Evolutionary conservation across 2,113 vertebrate genomes (phyloP), one percentile per base, ranked within the genome.

Genomic region (Oenanthe melanoleuca): DNA sequence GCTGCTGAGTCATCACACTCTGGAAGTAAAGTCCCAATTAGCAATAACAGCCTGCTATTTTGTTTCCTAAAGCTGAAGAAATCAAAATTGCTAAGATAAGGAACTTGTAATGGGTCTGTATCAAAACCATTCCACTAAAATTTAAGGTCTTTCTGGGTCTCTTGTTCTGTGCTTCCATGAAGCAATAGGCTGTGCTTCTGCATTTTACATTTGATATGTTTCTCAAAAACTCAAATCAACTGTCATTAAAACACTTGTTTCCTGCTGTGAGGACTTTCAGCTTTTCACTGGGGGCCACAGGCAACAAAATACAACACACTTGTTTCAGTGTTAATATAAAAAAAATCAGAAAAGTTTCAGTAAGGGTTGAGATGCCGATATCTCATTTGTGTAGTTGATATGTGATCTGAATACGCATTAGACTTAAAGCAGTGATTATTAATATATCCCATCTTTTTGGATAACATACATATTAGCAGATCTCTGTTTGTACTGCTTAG

Each of bases 321-420:
- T 49, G 8, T 77, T 82, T 88, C 78, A 34, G 2, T 82, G 47
- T 29, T 71, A n/a, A 67, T 55, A 49, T 47, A 66, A 37, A 67
- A 53, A 37, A 23, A 16, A 2, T 2, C 44, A 23, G 31, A 6
- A 11, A 56, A 33, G 28, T 78, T 67, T 86, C 33, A 63, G 10
- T 63, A 50, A 84, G n/a, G 33, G 66, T 49, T 85, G 29, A 90
- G 38, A 61, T 52, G 49, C 9, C 47, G 55, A 42, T 82, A 66
- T 80, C 73, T 91, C 71, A 63, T 92, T 95, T 91, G 70, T 40
- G 29, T 81, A 79, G 65, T 31, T 63, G 33, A 33, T 90, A 70
- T 37, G 50, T 72, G 45, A 84, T 90, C 44, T 86, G 57, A 95
- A 80, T 79, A 21, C 8, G 59, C 5, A 9, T 78, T 50, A 83